phyloP scores from a whole-genome alignment of 2,113 vertebrate species.

The Halcyon senegalensis region DNA sequence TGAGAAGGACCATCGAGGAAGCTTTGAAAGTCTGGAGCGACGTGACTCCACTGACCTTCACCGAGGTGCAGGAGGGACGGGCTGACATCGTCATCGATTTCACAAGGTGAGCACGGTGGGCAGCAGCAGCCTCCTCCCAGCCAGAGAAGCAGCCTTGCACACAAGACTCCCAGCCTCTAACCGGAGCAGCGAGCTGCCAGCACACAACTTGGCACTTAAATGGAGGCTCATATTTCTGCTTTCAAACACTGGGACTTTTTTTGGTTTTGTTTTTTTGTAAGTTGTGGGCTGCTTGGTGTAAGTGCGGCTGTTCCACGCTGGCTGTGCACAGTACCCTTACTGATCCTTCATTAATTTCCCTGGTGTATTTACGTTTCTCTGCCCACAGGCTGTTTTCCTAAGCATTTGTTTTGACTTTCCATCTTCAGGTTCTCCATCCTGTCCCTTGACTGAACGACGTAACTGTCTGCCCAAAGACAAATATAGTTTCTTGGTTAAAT shows the following conservation, averaged over 20 bases:
- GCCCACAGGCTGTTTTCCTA: conserved; percentile 39
- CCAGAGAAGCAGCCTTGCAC: not conserved
- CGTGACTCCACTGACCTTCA: conserved; percentile 90
- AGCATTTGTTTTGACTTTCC: conserved; percentile 40
- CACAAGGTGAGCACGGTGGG: conserved; percentile 58
- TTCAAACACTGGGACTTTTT: not conserved
- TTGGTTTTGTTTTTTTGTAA: not conserved
- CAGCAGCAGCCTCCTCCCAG: not conserved
- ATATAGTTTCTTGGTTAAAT: conserved; percentile 47
- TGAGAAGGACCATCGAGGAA: conserved; percentile 83
- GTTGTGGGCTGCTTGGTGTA: not conserved
- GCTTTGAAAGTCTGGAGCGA: conserved; percentile 91
- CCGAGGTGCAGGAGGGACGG: conserved; percentile 81
- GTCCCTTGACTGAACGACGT: conserved; percentile 11
- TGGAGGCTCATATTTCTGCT: not conserved
- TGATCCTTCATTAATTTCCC: not conserved
- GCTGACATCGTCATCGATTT: conserved; percentile 91
- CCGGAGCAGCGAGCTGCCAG: not conserved
- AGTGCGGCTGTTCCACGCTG: not conserved
- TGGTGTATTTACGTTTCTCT: not conserved
- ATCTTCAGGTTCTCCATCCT: conserved; percentile 42
- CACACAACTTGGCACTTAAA: not conserved
- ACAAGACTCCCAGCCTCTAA: not conserved
- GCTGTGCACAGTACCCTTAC: not conserved
- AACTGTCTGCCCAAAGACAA: conserved; percentile 53